Evolutionary conservation across 2,113 vertebrate species (phyloP), one percentile per base, ranked within the genome.

Genomic region (Hippocampus guttulatus): DNA sequence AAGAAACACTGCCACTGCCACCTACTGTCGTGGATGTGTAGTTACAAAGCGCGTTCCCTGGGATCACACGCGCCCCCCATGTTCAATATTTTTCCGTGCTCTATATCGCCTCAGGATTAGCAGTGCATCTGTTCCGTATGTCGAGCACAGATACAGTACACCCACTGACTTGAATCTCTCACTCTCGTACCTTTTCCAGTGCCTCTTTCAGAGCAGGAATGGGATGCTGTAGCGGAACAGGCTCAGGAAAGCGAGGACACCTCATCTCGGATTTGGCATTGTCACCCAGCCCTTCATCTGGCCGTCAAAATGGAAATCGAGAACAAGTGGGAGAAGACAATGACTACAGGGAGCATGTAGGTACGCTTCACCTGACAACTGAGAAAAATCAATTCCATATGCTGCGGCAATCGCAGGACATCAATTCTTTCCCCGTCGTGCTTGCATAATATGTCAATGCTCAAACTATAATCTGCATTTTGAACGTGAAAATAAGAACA

Each of bases 141-240:
- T 87, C 49, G 71, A 73, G 62, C n/a, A 25, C 33, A 74, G 62
- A 80, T 64, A 14, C 25, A 27, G 25, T 27, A 27, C 6, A 3
- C 38, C 40, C 25, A 4, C 51, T 16, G 63, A 47, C 66, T 74
- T 65, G 62, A 73, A 58, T 54, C 16, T 12, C 40, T 43, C 38
- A 16, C 61, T 18, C 27, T 2, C 15, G 82, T 76, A 98, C 97
- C 95, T 98, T 96, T 78, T 95, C 95, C 78, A 98, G 49, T 0
- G 96, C 95, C 0, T 96, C 94, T 84, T 96, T 96, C 80, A 99
- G 81, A 54, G 93, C 87, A 0, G 95, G 94, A 40, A 98, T 93
- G 0, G 96, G 96, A 67, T 99, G 97, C 15, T 93, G 88, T 88
- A 98, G 82, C 0, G 93, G 93, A 1, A 95, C 90, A 0, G 95